A percentile compares a stretch with the other conserved stretches of the same genome.
phyloP scores from a whole-genome alignment of 2,113 vertebrate species.

The Neofelis nebulosa region DNA sequence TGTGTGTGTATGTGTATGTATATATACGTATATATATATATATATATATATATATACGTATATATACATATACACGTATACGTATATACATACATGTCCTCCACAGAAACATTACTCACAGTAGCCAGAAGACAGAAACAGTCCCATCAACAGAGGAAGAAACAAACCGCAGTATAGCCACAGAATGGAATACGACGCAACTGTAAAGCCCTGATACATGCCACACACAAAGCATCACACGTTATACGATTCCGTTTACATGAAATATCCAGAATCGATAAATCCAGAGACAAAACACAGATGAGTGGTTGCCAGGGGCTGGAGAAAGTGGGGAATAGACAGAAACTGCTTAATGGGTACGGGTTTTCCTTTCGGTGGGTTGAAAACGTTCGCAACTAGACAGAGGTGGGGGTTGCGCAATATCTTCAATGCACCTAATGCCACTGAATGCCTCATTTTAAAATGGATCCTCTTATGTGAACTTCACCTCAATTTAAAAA shows the following conservation, averaged over 20 bases:
- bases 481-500: neutral
- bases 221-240: neutral
- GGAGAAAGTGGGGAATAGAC: rapidly evolving
- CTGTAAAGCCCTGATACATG: neutral
- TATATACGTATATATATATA: too few species aligned
- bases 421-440: neutral
- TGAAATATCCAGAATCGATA: neutral
- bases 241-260: neutral
- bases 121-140: neutral
- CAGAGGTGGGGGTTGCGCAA: neutral
- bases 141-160: neutral
- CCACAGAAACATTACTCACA: neutral
- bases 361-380: neutral
- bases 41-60: too few species aligned
- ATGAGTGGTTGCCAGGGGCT: neutral
- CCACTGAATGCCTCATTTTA: neutral
- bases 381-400: neutral
- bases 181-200: neutral
- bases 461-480: neutral
- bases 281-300: neutral
- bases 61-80: too few species aligned
- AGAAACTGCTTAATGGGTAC: neutral
- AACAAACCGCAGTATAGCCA: neutral
- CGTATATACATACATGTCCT: neutral
- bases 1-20: too few species aligned